Percentiles rank a stretch among this genome's conserved stretches.
phyloP scores from a whole-genome alignment of 2,888 invertebrate genomes.

The Caenorhabditis sulstoni region DNA sequence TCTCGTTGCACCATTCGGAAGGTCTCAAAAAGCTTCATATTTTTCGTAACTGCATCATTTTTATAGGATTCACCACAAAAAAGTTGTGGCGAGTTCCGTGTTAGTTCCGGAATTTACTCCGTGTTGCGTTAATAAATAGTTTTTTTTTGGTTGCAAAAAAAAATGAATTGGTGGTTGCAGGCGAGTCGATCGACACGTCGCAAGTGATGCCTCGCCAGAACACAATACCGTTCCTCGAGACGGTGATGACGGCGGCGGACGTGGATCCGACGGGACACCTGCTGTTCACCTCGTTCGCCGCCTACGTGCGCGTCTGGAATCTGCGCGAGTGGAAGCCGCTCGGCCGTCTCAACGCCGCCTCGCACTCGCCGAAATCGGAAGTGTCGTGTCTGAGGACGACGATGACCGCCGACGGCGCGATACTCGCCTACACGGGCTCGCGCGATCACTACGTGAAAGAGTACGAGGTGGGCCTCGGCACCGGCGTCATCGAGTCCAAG shows the following conservation, averaged over 20 bases:
- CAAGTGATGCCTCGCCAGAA: slow-evolving; percentile 66
- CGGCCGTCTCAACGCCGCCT: slow-evolving; percentile 65
- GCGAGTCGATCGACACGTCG: slow-evolving; percentile 32
- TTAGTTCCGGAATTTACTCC: no score
- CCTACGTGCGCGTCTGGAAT: slow-evolving; percentile 84
- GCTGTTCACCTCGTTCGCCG: slow-evolving; percentile 69
- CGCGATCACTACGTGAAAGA: slow-evolving; percentile 91
- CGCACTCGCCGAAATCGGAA: slow-evolving; percentile 65
- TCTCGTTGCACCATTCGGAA: no score
- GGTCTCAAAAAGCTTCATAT: no score
- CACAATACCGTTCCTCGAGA: slow-evolving; percentile 71
- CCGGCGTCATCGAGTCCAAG: slow-evolving; percentile 81
- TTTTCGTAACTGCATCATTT: no score
- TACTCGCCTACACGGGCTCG: slow-evolving; percentile 87
- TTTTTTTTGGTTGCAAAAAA: no score
- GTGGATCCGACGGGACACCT: slow-evolving; percentile 69
- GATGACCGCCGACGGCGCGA: slow-evolving; percentile 85
- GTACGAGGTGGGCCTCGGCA: slow-evolving; percentile 65
- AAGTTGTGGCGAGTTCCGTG: no score
- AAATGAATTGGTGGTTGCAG: slow-evolving; percentile 5
- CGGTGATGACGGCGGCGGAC: slow-evolving; percentile 64
- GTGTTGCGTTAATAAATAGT: no score
- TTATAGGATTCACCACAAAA: no score
- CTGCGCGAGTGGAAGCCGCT: slow-evolving; percentile 82
- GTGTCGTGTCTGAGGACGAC: slow-evolving; percentile 81